Percentiles rank a stretch among this genome's conserved stretches.
phyloP scores from a whole-genome alignment of 2,888 invertebrate genomes.

The Agonum fuliginosum region DNA sequence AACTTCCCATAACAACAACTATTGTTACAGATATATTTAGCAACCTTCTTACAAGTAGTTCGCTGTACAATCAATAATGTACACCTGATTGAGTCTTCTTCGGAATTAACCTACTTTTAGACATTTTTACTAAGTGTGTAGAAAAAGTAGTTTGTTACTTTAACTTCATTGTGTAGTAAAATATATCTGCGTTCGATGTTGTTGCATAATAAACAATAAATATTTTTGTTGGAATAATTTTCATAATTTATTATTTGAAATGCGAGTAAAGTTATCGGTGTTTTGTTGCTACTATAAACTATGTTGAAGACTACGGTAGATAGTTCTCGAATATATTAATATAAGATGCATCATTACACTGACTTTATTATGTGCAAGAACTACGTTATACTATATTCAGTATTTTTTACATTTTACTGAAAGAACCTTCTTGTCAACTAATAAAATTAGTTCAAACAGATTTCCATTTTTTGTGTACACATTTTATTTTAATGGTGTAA shows the following conservation, averaged over 20 bases:
- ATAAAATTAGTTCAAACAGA: no score
- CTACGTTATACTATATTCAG: no score
- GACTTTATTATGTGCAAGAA: no score
- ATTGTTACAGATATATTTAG: conserved; percentile 10
- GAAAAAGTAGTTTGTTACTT: not conserved
- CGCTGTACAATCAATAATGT: conserved; percentile 24
- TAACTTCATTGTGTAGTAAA: not conserved
- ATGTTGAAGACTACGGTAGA: not conserved
- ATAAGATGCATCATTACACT: not conserved
- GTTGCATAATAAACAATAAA: conserved; percentile 1
- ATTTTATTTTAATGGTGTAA: no score
- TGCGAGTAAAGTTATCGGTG: conserved; percentile 6
- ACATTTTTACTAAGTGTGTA: conserved; percentile 16
- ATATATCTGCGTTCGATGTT: conserved; percentile 5
- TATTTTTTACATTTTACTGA: no score
- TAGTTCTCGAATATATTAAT: not conserved
- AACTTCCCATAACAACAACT: conserved; percentile 11
- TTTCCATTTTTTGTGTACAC: no score
- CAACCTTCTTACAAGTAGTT: conserved; percentile 3
- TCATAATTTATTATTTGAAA: conserved; percentile 11
- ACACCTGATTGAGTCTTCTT: conserved; percentile 22
- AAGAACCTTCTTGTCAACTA: no score
- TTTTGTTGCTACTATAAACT: not conserved
- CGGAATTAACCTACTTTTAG: conserved; percentile 11
- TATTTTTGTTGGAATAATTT: not conserved